Evolutionary conservation across 2,113 vertebrate genomes (phyloP).

Genomic region (Phalacrocorax carbo): DNA sequence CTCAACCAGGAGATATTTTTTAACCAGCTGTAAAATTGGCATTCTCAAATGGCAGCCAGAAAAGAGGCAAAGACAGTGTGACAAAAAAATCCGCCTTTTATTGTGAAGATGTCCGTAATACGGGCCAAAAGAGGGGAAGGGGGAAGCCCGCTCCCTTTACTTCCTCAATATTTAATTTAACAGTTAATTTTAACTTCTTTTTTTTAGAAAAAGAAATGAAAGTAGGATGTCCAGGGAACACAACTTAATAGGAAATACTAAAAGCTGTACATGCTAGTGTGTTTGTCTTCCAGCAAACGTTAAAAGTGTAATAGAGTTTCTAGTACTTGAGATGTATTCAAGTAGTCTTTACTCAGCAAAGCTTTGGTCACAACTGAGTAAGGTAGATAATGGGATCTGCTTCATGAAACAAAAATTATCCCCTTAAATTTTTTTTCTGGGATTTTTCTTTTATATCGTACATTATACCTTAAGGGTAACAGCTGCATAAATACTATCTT

Average conservation of each 20-base stretch:
- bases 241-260: not conserved
- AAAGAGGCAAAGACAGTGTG: not conserved
- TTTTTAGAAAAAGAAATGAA: not conserved
- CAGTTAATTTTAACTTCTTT: not conserved
- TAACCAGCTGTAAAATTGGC: not conserved
- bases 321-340: not conserved
- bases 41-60: not conserved
- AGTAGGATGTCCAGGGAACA: not conserved
- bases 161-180: not conserved
- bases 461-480: not conserved
- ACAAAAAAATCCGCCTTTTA: not conserved
- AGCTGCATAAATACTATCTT: not conserved
- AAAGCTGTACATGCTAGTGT: not conserved
- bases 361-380: not conserved
- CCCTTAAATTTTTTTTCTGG: not conserved
- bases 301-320: not conserved
- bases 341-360: not conserved
- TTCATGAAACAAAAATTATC: not conserved
- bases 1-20: not conserved
- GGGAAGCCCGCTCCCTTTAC: not conserved
- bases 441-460: not conserved
- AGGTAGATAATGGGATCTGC: not conserved
- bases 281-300: not conserved
- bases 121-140: not conserved
- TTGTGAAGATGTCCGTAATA: not conserved